Conservation (phyloP, 2,113 vertebrate genomes). For the Nicator chloris region DNA sequence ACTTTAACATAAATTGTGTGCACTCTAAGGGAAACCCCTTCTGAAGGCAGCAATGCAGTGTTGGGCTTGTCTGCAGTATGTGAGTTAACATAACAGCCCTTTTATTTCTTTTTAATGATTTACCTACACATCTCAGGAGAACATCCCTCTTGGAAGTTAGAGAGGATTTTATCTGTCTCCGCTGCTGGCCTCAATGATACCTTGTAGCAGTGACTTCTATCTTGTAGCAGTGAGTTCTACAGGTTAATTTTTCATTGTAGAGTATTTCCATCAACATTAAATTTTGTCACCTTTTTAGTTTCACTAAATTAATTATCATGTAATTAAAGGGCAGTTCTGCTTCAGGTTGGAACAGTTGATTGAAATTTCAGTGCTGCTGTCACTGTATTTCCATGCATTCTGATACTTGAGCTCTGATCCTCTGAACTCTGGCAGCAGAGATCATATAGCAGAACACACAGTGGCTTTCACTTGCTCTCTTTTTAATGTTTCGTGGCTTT, state of each 20-base stretch:
- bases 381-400: slow-evolving; percentile 4
- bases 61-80: background rate
- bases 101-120: background rate
- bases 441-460: background rate
- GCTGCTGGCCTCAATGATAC: background rate
- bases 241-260: background rate
- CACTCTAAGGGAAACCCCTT: background rate
- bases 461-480: background rate
- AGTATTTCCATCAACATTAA: background rate
- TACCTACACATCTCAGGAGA: background rate
- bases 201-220: background rate
- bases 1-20: background rate
- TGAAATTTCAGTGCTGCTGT: slow-evolving; percentile 13
- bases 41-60: background rate
- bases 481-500: background rate
- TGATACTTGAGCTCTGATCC: background rate
- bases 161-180: background rate
- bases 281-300: slow-evolving; percentile 21
- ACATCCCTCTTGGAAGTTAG: background rate
- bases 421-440: slow-evolving; percentile 1
- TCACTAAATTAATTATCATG: background rate
- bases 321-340: slow-evolving; percentile 9
- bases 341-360: slow-evolving; percentile 1
- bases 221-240: background rate
- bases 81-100: background rate